Evolutionary conservation across 1,140 invertebrate genomes (phyloP), one percentile per base, ranked within the genome.

Genomic region (Battus philenor): DNA sequence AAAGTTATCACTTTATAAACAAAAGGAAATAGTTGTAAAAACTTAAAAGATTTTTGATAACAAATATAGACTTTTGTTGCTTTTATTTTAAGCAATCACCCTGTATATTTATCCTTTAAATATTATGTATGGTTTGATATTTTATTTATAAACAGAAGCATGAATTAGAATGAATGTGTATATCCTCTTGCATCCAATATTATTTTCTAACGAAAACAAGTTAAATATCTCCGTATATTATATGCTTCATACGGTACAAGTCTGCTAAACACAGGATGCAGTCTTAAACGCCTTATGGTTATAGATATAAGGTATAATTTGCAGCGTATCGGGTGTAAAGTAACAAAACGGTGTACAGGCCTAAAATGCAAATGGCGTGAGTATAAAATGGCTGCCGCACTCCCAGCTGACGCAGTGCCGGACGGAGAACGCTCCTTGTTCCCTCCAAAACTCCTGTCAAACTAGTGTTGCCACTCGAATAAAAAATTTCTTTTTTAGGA

Each of bases 381-480:
- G 44, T 74, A 78, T 80, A 80, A 66, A 80, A 64, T 69, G 61
- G 55, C 49, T 36, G 50, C 1, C 24, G 4, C n/a, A 1, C 1
- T 16, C 11, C 11, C 15, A 41, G 20, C 18, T 30, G 33, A 12
- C 55, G 63, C 73, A 83, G 79, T 83, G 62, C 67, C 58, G 55
- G 59, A 56, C 60, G 53, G 62, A 27, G 59, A 51, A 62, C 63
- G 60, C 49, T 50, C 43, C 60, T 44, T 44, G 57, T 61, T 68
- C 64, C 65, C 65, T 60, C 69, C 74, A 68, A 60, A 66, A 58
- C 66, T 60, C 58, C 65, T 64, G 57, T 65, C 66, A 64, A 53
- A 57, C 33, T 49, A 54, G 65, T 60, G 68, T 68, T 59, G 69
- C 38, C 65, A 73, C 72, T 81, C 73, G 47, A 59, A 52, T 53